Conservation (phyloP, 2,888 invertebrate species). For the Pyralis farinalis region DNA sequence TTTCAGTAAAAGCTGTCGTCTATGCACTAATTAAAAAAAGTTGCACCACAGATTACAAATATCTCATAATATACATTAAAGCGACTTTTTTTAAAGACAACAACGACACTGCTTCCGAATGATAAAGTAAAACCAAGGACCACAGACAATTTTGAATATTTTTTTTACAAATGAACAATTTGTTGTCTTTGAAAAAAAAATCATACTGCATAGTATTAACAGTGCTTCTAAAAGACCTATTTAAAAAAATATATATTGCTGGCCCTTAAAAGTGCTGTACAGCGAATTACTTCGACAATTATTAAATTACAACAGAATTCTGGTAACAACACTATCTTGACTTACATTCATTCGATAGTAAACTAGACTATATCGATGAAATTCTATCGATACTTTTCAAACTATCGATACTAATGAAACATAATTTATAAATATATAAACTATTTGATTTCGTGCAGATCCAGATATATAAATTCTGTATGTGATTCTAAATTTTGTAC, state of each 20-base stretch:
- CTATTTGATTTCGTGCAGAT: slow-evolving; percentile 2
- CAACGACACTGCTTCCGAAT: slow-evolving; percentile 11
- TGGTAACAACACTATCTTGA: slow-evolving; percentile 7
- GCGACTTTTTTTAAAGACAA: slow-evolving; percentile 30
- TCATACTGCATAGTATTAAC: slow-evolving; percentile 11
- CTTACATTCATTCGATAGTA: background rate
- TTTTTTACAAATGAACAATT: slow-evolving; percentile 13
- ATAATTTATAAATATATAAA: slow-evolving; percentile 2
- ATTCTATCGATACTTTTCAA: background rate
- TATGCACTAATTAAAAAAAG: slow-evolving; percentile 21
- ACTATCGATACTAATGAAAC: slow-evolving; percentile 12
- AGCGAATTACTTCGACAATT: slow-evolving; percentile 13
- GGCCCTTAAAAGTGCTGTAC: slow-evolving; percentile 14
- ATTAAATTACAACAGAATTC: slow-evolving; percentile 14
- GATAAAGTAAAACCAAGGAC: slow-evolving; percentile 11
- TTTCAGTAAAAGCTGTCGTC: slow-evolving; percentile 15
- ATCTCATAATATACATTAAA: slow-evolving; percentile 11
- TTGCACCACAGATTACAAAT: slow-evolving; percentile 28
- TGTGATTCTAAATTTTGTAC: slow-evolving; percentile 24
- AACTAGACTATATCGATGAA: slow-evolving; percentile 5
- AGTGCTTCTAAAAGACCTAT: slow-evolving; percentile 19
- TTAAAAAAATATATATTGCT: slow-evolving; percentile 19
- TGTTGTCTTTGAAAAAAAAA: slow-evolving; percentile 28
- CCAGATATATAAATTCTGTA: slow-evolving; percentile 2
- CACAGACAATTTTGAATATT: slow-evolving; percentile 9